phyloP scores from a whole-genome alignment of 2,797 vertebrate species.

The Cynodonichthys magdalenae region DNA sequence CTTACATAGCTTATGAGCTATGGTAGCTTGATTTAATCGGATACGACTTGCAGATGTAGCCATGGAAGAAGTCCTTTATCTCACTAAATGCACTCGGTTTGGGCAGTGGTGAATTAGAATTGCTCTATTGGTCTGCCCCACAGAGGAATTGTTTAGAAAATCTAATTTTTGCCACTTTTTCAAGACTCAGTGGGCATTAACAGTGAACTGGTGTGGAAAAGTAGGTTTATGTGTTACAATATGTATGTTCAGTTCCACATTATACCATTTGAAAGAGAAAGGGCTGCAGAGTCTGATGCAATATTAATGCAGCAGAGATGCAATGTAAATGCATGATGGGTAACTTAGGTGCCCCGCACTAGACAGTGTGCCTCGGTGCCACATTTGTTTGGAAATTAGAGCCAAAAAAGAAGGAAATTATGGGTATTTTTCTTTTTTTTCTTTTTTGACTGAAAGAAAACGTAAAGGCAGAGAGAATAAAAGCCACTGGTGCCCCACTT shows the following conservation, averaged over 20 bases:
- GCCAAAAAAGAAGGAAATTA: constrained; percentile 1
- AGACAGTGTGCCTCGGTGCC: constrained; percentile 29
- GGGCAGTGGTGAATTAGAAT: constrained; percentile 60
- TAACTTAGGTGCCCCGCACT: constrained; percentile 39
- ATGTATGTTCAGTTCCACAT: constrained; percentile 44
- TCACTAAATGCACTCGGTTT: constrained; percentile 61
- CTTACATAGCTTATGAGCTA: constrained; percentile 65
- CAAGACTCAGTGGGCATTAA: background rate
- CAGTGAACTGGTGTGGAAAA: constrained; percentile 17
- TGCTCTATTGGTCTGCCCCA: constrained; percentile 54
- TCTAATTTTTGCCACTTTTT: constrained; percentile 32
- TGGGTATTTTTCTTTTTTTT: background rate
- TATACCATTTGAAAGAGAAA: constrained; percentile 23
- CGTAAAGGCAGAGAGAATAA: constrained; percentile 21
- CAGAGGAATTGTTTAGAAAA: constrained; percentile 41
- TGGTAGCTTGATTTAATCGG: constrained; percentile 65
- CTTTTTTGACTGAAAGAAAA: constrained; percentile 28
- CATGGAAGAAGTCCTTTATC: constrained; percentile 63
- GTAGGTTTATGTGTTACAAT: constrained; percentile 27
- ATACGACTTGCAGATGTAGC: constrained; percentile 65
- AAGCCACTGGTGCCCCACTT: constrained; percentile 41
- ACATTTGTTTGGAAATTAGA: constrained; percentile 38
- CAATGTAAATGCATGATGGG: constrained; percentile 49
- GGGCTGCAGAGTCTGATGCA: constrained; percentile 44
- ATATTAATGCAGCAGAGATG: constrained; percentile 57